phyloP scores from a whole-genome alignment of 2,888 invertebrate species.

The Bimastos eiseni region DNA sequence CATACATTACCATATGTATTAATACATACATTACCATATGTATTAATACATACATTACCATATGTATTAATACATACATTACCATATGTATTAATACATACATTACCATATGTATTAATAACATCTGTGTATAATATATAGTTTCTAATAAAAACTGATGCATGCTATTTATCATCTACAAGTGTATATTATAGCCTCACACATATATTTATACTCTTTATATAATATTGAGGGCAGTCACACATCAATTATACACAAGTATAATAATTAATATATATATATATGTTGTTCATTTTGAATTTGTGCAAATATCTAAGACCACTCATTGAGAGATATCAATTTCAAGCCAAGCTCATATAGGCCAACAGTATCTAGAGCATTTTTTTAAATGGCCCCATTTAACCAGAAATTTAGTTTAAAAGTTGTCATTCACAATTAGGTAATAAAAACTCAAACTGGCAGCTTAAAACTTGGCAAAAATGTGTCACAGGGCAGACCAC shows the following conservation, averaged over 20 bases:
- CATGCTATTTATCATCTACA: too few species aligned
- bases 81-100: too few species aligned
- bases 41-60: too few species aligned
- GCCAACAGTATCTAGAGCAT: not conserved
- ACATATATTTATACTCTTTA: not conserved
- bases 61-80: too few species aligned
- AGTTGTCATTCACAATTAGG: not conserved
- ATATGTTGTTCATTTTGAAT: not conserved
- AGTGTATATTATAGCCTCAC: too few species aligned
- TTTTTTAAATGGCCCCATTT: not conserved
- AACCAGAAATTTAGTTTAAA: not conserved
- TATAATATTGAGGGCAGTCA: not conserved
- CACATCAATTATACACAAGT: not conserved
- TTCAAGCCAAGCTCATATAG: not conserved
- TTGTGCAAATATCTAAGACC: not conserved
- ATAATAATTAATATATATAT: not conserved
- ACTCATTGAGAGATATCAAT: not conserved
- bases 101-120: too few species aligned
- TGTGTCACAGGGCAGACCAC: not conserved
- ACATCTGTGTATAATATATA: not conserved
- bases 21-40: not conserved
- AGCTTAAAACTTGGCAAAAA: conserved; percentile 1
- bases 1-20: too few species aligned
- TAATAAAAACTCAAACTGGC: not conserved
- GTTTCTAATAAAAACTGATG: not conserved